Evolutionary conservation across 2,888 invertebrate genomes (phyloP), one percentile per base, ranked within the genome.

Genomic region (Drosophila antonietae): DNA sequence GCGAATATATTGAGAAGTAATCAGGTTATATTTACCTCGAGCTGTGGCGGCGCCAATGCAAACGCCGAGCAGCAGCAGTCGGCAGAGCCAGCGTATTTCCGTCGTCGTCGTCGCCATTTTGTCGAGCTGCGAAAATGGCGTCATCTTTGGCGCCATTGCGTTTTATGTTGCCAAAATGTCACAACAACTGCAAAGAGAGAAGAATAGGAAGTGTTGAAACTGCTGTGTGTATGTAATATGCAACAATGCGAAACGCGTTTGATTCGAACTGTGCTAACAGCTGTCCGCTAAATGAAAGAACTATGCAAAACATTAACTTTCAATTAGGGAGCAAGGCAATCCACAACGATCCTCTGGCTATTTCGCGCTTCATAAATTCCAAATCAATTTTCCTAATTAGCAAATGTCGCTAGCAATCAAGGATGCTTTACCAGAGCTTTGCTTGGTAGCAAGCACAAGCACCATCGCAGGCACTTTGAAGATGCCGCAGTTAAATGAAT

Each of bases 361-460:
- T 90, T 90, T 88, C 74, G 75, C 86, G 88, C 84, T 62, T 71
- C 88, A 90, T 91, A 90, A 91, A 91, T 91, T 89, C 81, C 82
- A 86, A 87, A 91, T 91, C 91, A 91, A 91, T 91, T 91, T 90
- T 74, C 66, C 85, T 91, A 91, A 91, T 91, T 91, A 89, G 83
- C 75, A 75, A 75, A 77, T 75, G 82, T 81, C 68, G 75, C 73
- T 70, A 68, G 67, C 71, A 86, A 70, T 78, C 69, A 78, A 71
- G 66, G 39, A 59, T 62, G 46, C 46, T 43, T 51, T 52, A 47
- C 28, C 37, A 65, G 51, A 23, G 64, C 51, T 53, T 31, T 47
- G 60, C 14, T 33, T 4, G 14, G 12, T 28, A 28, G 12, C 58
- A 53, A 33, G 47, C 47, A 47, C 12, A 20, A 5, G 14, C 14